Percentiles rank a stretch among this genome's conserved stretches.
These are phyloP conservation scores for Rutpela maculata DNA, from an alignment of 2,888 invertebrate genomes.

Conservation along the genomic window DNA sequence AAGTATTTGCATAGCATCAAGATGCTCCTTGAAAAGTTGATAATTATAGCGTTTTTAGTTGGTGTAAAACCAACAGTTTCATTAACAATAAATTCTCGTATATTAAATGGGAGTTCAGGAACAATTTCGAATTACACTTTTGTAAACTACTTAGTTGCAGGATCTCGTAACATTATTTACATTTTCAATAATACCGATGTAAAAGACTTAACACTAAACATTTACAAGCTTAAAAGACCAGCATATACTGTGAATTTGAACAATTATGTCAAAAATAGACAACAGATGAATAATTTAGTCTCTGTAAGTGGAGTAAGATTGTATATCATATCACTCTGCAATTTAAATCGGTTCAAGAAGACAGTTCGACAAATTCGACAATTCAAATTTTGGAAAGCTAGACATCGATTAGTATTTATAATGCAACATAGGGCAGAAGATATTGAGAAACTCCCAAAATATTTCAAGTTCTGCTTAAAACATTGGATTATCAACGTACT, in stretches of 20 bases:
- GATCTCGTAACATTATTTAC: background rate
- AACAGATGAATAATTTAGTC: background rate
- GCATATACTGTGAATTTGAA: background rate
- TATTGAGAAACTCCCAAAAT: background rate
- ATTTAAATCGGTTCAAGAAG: background rate
- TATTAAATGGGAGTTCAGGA: background rate
- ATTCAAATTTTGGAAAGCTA: conserved; percentile 22
- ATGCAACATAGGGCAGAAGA: background rate
- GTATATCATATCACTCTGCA: conserved; percentile 6
- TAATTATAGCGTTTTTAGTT: too few relatives aligned
- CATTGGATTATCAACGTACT: conserved; percentile 23
- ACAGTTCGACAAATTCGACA: background rate
- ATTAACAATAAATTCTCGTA: background rate
- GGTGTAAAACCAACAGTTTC: background rate
- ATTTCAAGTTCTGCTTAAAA: conserved; percentile 18
- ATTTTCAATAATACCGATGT: background rate
- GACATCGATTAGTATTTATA: conserved; percentile 15
- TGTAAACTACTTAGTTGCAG: background rate
- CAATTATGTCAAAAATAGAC: background rate
- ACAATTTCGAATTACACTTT: background rate
- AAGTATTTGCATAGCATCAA: background rate
- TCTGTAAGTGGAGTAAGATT: background rate
- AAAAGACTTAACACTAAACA: background rate
- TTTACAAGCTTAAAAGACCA: background rate
- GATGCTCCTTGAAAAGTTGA: too few relatives aligned